These are phyloP conservation scores for Galendromus occidentalis DNA, from an alignment of 1,140 invertebrate genomes.

Conservation along the genomic window DNA sequence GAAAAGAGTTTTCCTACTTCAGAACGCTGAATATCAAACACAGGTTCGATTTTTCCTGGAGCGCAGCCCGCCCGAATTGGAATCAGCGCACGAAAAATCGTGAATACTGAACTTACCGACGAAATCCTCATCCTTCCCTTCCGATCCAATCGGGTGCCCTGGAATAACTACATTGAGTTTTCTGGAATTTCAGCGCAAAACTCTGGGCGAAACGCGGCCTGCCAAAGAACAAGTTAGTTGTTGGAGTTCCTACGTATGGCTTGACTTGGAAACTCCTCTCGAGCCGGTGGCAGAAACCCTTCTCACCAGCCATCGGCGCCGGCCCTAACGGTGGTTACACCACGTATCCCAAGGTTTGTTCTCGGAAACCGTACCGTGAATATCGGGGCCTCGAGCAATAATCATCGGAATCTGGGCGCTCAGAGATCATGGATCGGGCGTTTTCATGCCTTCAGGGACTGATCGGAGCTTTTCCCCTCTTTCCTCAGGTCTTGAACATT, in stretches of 20 bases:
- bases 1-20: slow-evolving; percentile 41
- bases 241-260: slow-evolving; percentile 73
- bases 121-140: no score
- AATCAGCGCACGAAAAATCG: no score
- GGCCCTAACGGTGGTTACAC: slow-evolving; percentile 49
- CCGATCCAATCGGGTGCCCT: no score
- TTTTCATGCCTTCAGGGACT: background rate
- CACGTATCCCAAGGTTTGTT: slow-evolving; percentile 38
- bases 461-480: background rate
- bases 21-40: slow-evolving; percentile 53
- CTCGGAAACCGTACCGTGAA: no score
- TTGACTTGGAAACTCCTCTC: slow-evolving; percentile 37
- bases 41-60: background rate
- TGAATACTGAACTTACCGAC: no score
- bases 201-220: slow-evolving; percentile 58
- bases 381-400: no score
- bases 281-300: slow-evolving; percentile 36
- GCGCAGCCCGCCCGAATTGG: no score
- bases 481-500: slow-evolving; percentile 28
- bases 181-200: slow-evolving; percentile 34
- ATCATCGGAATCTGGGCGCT: background rate
- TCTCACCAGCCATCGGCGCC: slow-evolving; percentile 44
- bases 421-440: background rate
- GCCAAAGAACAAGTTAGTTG: slow-evolving; percentile 52
- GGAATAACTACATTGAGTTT: no score